Conservation (phyloP, 2,888 invertebrate species). For the Hemistola chrysoprasaria region DNA sequence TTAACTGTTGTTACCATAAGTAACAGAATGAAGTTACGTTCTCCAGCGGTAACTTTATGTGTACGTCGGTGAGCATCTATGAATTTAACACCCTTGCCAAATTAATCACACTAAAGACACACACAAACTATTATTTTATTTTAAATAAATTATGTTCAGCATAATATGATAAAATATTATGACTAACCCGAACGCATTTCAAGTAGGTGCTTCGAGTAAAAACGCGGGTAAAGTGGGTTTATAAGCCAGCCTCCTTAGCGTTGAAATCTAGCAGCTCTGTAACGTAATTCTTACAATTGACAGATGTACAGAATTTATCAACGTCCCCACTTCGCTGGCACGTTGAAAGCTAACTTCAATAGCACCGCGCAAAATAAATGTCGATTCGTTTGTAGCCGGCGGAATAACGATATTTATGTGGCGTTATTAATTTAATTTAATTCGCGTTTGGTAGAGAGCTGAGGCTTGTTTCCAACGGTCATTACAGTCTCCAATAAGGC, state of each 20-base stretch:
- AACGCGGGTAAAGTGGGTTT: too few relatives aligned
- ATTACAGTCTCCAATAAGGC: too few relatives aligned
- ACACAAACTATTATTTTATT: too few relatives aligned
- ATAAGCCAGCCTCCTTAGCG: neutral
- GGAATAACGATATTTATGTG: slow-evolving; percentile 31
- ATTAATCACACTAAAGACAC: too few relatives aligned
- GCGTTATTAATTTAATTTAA: slow-evolving; percentile 28
- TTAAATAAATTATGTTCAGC: too few relatives aligned
- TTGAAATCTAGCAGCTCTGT: slow-evolving; percentile 12
- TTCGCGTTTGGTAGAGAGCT: slow-evolving; percentile 13
- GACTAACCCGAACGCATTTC: too few relatives aligned
- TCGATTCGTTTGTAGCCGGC: slow-evolving; percentile 44
- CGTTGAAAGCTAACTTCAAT: slow-evolving; percentile 61
- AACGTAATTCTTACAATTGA: slow-evolving; percentile 53
- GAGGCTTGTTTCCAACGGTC: slow-evolving; percentile 2
- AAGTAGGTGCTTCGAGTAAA: neutral
- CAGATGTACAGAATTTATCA: slow-evolving; percentile 68
- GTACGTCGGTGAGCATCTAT: neutral
- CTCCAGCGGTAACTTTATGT: slow-evolving; percentile 5
- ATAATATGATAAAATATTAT: too few relatives aligned
- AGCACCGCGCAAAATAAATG: slow-evolving; percentile 56
- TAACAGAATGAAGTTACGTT: slow-evolving; percentile 27
- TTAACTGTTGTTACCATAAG: slow-evolving; percentile 35
- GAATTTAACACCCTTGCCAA: neutral
- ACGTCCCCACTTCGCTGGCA: slow-evolving; percentile 47